Evolutionary conservation across 1,140 invertebrate species (phyloP).

Genomic region (Microplitis demolitor): DNA sequence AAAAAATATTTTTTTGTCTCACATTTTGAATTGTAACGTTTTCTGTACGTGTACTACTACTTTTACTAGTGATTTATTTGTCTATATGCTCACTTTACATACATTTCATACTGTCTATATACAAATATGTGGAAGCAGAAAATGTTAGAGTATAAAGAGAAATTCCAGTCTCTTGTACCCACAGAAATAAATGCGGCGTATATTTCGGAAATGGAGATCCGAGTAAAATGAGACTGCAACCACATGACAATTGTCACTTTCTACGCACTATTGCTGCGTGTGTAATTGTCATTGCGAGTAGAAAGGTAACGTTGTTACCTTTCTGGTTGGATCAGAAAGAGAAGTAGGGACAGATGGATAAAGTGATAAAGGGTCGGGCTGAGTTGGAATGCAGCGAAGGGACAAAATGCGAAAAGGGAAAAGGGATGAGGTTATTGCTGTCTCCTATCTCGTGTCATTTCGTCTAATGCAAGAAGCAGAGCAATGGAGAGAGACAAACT

Average conservation of each 20-base stretch:
- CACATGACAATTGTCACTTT: constrained; percentile 25
- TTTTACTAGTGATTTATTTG: no score
- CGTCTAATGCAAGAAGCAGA: background rate
- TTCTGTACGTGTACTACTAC: no score
- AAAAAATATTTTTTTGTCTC: no score
- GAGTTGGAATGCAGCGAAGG: no score
- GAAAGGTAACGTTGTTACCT: constrained; percentile 20
- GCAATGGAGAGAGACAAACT: background rate
- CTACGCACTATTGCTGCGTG: constrained; percentile 17
- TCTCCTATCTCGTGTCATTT: background rate
- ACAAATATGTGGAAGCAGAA: no score
- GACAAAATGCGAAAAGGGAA: no score
- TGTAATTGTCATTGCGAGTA: background rate
- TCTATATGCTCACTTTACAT: no score
- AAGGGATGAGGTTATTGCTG: background rate
- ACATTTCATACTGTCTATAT: no score
- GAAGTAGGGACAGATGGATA: no score
- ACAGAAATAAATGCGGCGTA: background rate
- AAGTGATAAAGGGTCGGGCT: no score
- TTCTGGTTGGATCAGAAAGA: background rate
- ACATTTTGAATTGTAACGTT: no score
- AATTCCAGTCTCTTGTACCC: background rate
- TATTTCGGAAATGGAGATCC: constrained; percentile 18
- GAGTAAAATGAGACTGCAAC: constrained; percentile 25
- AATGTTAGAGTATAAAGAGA: no score